Evolutionary conservation across 2,888 invertebrate genomes (phyloP), one percentile per base, ranked within the genome.

Genomic region (Caprella mutica): DNA sequence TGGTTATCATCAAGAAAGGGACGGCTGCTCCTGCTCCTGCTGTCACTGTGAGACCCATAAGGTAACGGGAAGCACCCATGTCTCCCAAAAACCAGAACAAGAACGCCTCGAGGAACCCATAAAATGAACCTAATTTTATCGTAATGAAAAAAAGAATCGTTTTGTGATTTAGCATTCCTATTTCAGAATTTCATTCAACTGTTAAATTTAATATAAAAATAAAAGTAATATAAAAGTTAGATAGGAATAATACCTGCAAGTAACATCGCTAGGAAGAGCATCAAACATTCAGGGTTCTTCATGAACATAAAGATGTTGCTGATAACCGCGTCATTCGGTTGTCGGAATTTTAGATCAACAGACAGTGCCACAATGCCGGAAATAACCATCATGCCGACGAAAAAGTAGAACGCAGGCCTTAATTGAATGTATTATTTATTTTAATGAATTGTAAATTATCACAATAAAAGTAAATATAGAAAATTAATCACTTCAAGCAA

Each of bases 41-140:
- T 0, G 85, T 85, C 67, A 86, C 83, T 0, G 86, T 86, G 66
- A 86, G 78, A 14, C 86, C 86, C 85, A 86, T 85, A 55, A 86
- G 75, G 0, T 83, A 82, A 42, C 82, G 78, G 0, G 84, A 82
- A 0, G 81, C 85, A 4, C 85, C 85, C 63, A 86, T 74, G 71
- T 85, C 85, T 70, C 86, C 83, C 27, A 86, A 77, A 61, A 85
- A 75, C 84, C 85, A 85, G 72, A 86, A 86, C 27, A 86, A 75
- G 74, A 85, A 86, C 67, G 84, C 85, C 72, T 86, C 86, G 66
- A 86, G 81, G 73, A 83, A 85, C 43, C 86, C 86, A 85, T 85
- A 86, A n/a, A 83, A 83, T 21, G 81, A 83, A 33, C 85, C 85
- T 85, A 72, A 9, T 72, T n/a, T n/a, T n/a, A n/a, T n/a, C n/a